Base-by-base conservation (phyloP, 2,888 invertebrate species). In the Lasius fuliginosus region DNA sequence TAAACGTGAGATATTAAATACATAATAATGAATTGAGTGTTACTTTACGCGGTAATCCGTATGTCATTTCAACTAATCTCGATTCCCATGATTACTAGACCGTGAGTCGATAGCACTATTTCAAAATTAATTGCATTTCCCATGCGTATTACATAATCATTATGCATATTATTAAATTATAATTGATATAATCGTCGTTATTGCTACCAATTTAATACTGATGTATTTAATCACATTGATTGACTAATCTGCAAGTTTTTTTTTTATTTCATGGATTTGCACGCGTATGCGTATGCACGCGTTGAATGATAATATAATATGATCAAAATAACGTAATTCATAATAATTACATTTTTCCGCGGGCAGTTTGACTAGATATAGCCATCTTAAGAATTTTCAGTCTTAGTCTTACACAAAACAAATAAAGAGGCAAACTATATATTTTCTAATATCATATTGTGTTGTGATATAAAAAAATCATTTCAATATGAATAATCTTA, bases 71-170 rank as follows among this genome's bases (percentile, higher is more conserved):
- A 27, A 62, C 74, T 86, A 86, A 90, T 88, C 90, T 84, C 75
- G 83, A 88, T 87, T 58, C 65, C 83, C 73, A 84, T 81, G 86
- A 90, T 86, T 83, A 85, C 87, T 85, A 67, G 64, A 85, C 68
- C 36, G 84, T 82, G 85, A 87, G 84, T 85, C 82, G 84, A 86
- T 86, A 84, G 69, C 64, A 87, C 42, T 75, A 77, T 88, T 89
- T 83, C 79, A 53, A 89, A 53, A 89, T 89, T 89, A 89, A 87
- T 89, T 85, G 84, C 73, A 82, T 83, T 79, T 33, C 49, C 69
- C 18, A 49, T 23, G 76, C 71, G 33, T 77, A 81, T 67, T 73
- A 88, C 65, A 85, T 75, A 83, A 83, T 85, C 84, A 75, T 71
- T 77, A 77, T 56, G 56, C 33, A 77, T 83, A 82, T 88, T 85